Conservation (phyloP, 2,888 invertebrate species). For the Mongoloraphidia duomilia region DNA sequence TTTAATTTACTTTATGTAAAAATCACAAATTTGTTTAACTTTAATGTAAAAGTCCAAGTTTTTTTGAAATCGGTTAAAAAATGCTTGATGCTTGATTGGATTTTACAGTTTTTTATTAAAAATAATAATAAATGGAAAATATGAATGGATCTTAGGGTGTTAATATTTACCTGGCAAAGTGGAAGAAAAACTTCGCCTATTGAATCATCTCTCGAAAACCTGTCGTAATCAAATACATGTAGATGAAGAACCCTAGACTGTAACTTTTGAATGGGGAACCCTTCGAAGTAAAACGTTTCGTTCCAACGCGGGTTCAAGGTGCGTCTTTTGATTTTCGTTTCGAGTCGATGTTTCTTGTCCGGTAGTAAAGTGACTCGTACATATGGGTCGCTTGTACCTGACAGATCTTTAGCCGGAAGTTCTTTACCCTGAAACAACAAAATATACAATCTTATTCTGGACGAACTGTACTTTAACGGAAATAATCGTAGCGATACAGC, state of each 20-base stretch:
- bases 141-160: too few species aligned
- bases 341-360: slow-evolving; percentile 82
- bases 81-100: background rate
- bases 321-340: slow-evolving; percentile 83
- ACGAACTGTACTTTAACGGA: too few species aligned
- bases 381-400: slow-evolving; percentile 86
- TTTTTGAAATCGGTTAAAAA: background rate
- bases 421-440: slow-evolving; percentile 62
- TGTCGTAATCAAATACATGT: slow-evolving; percentile 88
- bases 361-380: slow-evolving; percentile 79
- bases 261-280: slow-evolving; percentile 84
- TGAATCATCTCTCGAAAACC: slow-evolving; percentile 86
- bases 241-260: slow-evolving; percentile 83
- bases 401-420: slow-evolving; percentile 83
- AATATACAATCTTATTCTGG: too few species aligned
- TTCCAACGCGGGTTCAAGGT: slow-evolving; percentile 88
- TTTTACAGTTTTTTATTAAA: background rate
- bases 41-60: too few species aligned
- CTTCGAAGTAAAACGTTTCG: slow-evolving; percentile 89
- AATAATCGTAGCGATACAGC: too few species aligned
- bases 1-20: too few species aligned
- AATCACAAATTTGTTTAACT: too few species aligned
- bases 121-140: background rate
- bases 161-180: slow-evolving; percentile 61
- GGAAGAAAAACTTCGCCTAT: slow-evolving; percentile 88